Conservation (phyloP, 1,140 invertebrate species). For the Drosophila bocki region DNA sequence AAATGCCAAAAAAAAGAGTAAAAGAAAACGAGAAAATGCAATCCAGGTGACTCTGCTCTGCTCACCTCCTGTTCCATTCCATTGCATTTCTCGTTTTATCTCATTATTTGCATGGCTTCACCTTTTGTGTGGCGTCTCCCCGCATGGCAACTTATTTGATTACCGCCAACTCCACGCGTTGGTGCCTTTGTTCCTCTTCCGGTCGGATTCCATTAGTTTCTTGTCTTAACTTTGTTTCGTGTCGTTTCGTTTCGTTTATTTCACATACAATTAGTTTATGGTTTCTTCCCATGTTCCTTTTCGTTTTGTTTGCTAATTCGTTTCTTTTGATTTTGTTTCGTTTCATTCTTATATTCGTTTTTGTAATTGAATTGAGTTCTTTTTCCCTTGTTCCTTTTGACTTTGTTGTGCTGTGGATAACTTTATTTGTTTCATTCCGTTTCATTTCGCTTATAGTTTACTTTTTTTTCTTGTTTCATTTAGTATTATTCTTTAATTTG, state of each 20-base stretch:
- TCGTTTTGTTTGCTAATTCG: neutral
- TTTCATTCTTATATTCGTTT: neutral
- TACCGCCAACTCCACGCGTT: neutral
- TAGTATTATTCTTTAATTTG: neutral
- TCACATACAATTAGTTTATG: neutral
- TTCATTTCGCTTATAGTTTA: neutral
- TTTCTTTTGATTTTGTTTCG: neutral
- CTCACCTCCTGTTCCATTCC: slow-evolving; percentile 32
- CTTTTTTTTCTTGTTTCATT: neutral
- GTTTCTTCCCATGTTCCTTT: neutral
- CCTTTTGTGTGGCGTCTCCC: slow-evolving; percentile 5
- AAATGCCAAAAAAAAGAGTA: neutral
- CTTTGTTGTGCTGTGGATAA: neutral
- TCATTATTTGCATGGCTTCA: slow-evolving; percentile 22
- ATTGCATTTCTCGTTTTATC: slow-evolving; percentile 36
- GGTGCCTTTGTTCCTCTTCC: neutral
- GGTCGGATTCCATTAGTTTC: slow-evolving; percentile 10
- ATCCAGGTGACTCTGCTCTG: slow-evolving; percentile 3
- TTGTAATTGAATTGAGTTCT: neutral
- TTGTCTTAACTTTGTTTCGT: slow-evolving; percentile 5
- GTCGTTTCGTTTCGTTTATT: neutral
- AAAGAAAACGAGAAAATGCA: slow-evolving; percentile 6
- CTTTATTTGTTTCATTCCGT: neutral
- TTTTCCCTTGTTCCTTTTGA: neutral
- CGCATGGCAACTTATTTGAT: slow-evolving; percentile 19